Base-by-base conservation (phyloP, 2,113 vertebrate genomes). In the Bostrychus sinensis region DNA sequence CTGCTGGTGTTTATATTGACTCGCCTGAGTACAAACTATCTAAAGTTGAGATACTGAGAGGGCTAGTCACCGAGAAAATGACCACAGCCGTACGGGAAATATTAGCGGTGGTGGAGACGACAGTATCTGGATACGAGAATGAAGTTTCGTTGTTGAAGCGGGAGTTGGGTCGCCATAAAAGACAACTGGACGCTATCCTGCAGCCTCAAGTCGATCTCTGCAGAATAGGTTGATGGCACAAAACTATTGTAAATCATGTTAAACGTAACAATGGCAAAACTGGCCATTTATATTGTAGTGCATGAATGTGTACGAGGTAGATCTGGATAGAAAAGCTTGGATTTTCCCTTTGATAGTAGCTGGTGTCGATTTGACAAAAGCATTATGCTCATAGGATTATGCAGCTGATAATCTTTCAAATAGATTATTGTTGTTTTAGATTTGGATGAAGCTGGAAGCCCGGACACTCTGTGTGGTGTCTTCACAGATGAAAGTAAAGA, bases 201-300 rank as follows among this genome's bases (percentile, higher is more conserved):
- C 23, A 28, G 25, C 48, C 48, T 25, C 23, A 51, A 3, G 48
- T 28, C 25, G 8, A n/a, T 28, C 25, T 51, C 13, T n/a, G 28
- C 48, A 51, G 46, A 28, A 50, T 50, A 50, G 48, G 48, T 51
- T n/a, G 14, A 23, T n/a, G 13, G 38, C 1, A n/a, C n/a, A n/a
- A n/a, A n/a, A 8, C 30, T 32, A 41, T 50, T 45, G 13, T 7
- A 2, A 4, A 23, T 7, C 23, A 50, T 26, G 13, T 16, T 45
- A n/a, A n/a, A n/a, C n/a, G n/a, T n/a, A n/a, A n/a, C n/a, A 32
- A 8, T 32, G 30, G 1, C 30, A 32, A 7, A 32, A 8, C 8
- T 32, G 1, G 5, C 5, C 30, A 32, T 32, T 3, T 7, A 32
- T 32, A 3, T 32, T 7, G 13, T 16, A 39, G 12, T 14, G 13